A percentile compares a stretch with the other conserved stretches of the same genome.
Evolutionary conservation across 2,888 invertebrate genomes (phyloP).

Genomic region (Bellardia bayeri): DNA sequence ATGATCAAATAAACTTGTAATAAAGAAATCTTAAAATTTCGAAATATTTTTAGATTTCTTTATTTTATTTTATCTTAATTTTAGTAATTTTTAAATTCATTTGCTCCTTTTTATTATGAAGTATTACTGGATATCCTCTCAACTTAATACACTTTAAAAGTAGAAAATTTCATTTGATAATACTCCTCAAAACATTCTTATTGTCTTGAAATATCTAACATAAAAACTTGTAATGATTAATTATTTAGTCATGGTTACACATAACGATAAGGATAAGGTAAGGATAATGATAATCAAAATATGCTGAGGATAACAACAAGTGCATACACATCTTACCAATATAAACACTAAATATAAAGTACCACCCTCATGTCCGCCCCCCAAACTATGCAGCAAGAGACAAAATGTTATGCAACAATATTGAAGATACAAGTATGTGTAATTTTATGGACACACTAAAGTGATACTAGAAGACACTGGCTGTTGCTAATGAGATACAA

Average conservation of each 20-base stretch:
- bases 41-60: too few relatives aligned
- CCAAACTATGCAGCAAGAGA: slow-evolving; percentile 38
- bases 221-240: slow-evolving; percentile 36
- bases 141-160: background rate
- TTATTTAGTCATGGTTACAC: background rate
- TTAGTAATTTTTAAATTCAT: too few relatives aligned
- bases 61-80: too few relatives aligned
- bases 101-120: too few relatives aligned
- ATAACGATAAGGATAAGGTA: slow-evolving; percentile 7
- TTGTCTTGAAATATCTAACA: background rate
- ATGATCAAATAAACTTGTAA: too few relatives aligned
- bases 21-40: too few relatives aligned
- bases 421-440: too few relatives aligned
- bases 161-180: background rate
- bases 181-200: slow-evolving; percentile 15
- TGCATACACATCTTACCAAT: slow-evolving; percentile 5
- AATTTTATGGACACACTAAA: too few relatives aligned
- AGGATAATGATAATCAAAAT: slow-evolving; percentile 44
- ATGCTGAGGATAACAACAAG: slow-evolving; percentile 41
- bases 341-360: too few relatives aligned
- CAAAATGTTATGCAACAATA: background rate
- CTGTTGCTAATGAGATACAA: too few relatives aligned
- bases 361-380: background rate
- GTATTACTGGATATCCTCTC: background rate
- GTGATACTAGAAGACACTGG: too few relatives aligned